A percentile compares a stretch with the other conserved stretches of the same genome.
phyloP scores from a whole-genome alignment of 2,113 vertebrate species.

The Girardinichthys multiradiatus region DNA sequence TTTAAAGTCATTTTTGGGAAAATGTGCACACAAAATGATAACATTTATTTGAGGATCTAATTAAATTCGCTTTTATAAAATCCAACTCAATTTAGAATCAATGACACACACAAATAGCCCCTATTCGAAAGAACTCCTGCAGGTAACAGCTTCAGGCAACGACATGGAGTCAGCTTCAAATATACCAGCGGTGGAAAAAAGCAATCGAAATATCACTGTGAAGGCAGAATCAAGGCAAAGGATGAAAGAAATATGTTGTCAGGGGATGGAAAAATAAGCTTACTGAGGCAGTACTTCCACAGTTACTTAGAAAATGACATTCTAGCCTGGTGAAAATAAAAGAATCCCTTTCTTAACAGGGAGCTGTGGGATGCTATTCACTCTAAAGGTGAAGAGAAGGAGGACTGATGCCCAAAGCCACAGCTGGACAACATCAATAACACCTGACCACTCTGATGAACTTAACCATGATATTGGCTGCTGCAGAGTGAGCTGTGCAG shows the following conservation, averaged over 20 bases:
- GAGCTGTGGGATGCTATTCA: slow-evolving; percentile 6
- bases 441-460: slow-evolving; percentile 15
- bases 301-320: slow-evolving; percentile 56
- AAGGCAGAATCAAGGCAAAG: slow-evolving; percentile 29
- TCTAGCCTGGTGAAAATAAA: slow-evolving; percentile 40
- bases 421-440: slow-evolving; percentile 12
- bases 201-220: slow-evolving; percentile 24
- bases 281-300: slow-evolving; percentile 43
- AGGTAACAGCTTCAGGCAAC: slow-evolving; percentile 29
- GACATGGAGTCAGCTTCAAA: slow-evolving; percentile 22
- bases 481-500: background rate
- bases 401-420: slow-evolving; percentile 8
- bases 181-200: slow-evolving; percentile 29
- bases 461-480: background rate
- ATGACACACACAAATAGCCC: background rate
- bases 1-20: background rate
- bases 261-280: slow-evolving; percentile 44
- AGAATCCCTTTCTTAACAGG: slow-evolving; percentile 34
- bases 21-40: background rate
- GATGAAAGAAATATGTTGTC: slow-evolving; percentile 38
- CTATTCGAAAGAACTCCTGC: slow-evolving; percentile 32
- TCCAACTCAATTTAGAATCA: slow-evolving; percentile 32
- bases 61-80: slow-evolving; percentile 33
- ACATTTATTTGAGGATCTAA: background rate
- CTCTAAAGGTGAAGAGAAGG: slow-evolving; percentile 16